Percentiles rank a stretch among this genome's conserved stretches.
These are phyloP conservation scores for Arion vulgaris DNA, from an alignment of 1,140 invertebrate species.

Conservation along the genomic window DNA sequence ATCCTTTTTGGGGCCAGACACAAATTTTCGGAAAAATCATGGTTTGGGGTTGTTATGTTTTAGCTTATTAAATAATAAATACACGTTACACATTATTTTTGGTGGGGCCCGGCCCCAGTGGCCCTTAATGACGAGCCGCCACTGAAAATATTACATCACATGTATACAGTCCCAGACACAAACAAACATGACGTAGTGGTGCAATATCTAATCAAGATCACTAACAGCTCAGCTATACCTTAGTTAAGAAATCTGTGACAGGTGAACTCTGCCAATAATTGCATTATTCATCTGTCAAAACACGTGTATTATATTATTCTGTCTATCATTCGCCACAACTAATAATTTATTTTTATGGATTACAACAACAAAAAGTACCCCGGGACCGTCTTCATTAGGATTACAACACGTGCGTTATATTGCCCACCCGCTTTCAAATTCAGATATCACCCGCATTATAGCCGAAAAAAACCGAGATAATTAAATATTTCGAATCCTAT, in stretches of 20 bases:
- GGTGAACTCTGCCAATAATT: not conserved
- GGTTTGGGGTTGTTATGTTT: too few species aligned
- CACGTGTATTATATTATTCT: not conserved
- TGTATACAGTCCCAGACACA: too few species aligned
- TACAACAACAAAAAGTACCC: not conserved
- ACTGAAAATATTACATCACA: too few species aligned
- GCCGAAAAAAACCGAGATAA: not conserved
- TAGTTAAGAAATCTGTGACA: not conserved
- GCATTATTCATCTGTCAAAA: not conserved
- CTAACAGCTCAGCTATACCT: not conserved
- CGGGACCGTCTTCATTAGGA: not conserved
- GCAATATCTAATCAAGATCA: not conserved
- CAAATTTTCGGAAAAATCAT: too few species aligned
- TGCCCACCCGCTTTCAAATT: not conserved
- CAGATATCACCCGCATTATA: conserved; percentile 2
- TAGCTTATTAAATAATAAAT: too few species aligned
- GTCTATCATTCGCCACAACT: not conserved
- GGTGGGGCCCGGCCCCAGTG: too few species aligned
- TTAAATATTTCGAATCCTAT: not conserved
- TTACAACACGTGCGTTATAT: not conserved
- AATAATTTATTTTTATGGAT: not conserved
- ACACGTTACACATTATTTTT: too few species aligned
- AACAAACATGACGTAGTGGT: too few species aligned
- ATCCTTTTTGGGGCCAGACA: too few species aligned
- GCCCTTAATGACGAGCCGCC: too few species aligned